These are phyloP conservation scores for Miltochrista miniata DNA, from an alignment of 2,888 invertebrate species.

Conservation along the genomic window DNA sequence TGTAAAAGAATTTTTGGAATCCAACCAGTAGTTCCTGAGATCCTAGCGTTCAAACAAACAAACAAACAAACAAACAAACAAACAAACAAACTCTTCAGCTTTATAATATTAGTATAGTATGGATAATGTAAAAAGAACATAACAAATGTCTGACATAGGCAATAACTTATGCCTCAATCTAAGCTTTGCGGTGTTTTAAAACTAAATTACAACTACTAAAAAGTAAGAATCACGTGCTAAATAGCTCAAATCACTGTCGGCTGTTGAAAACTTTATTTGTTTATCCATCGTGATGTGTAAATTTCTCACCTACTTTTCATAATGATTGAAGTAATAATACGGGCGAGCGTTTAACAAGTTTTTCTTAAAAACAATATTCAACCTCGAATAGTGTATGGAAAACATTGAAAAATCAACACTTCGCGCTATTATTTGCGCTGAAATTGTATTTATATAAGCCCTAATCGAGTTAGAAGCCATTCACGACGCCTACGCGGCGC, in stretches of 20 bases:
- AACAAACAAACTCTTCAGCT: too few species aligned
- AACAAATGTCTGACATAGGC: background rate
- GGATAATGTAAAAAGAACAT: background rate
- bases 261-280: background rate
- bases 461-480: constrained; percentile 53
- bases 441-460: constrained; percentile 39
- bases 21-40: too few species aligned
- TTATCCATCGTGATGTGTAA: background rate
- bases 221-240: background rate
- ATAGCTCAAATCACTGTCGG: background rate
- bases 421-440: constrained; percentile 26
- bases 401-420: constrained; percentile 37
- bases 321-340: constrained; percentile 1
- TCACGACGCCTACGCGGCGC: constrained; percentile 59
- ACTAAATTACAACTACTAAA: background rate
- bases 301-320: background rate
- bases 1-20: too few species aligned
- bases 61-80: too few species aligned
- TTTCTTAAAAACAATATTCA: constrained; percentile 18
- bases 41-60: too few species aligned
- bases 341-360: constrained; percentile 1
- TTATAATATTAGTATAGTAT: too few species aligned
- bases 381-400: constrained; percentile 24
- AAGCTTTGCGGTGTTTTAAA: background rate
- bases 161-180: background rate